A percentile compares a stretch with the other conserved stretches of the same genome.
Evolutionary conservation across 2,113 vertebrate genomes (phyloP).

Genomic region (Anolis carolinensis): DNA sequence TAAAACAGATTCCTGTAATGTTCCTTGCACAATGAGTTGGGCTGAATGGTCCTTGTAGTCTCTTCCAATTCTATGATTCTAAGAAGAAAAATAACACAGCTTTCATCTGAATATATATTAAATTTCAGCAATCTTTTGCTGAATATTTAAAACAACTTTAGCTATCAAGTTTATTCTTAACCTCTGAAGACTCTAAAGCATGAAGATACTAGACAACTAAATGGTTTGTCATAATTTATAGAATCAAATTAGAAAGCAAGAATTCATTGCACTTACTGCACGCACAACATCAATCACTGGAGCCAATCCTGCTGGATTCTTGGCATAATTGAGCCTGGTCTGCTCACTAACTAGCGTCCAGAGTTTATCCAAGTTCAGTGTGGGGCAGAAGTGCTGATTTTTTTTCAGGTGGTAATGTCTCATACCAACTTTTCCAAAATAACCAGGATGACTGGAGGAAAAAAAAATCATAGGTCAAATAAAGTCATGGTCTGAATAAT

Average conservation of each 20-base stretch:
- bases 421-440: constrained; percentile 93
- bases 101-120: neutral
- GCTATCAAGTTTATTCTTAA: neutral
- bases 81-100: too few relatives aligned
- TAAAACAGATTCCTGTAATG: too few relatives aligned
- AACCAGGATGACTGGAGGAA: constrained; percentile 84
- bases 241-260: accelerated
- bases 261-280: constrained; percentile 74
- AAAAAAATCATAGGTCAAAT: constrained; percentile 2
- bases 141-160: neutral
- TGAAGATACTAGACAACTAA: neutral
- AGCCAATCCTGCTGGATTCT: constrained; percentile 85
- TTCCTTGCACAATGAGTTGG: too few relatives aligned
- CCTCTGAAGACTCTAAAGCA: neutral
- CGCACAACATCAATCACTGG: constrained; percentile 88
- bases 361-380: constrained; percentile 90
- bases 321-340: constrained; percentile 83
- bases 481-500: neutral
- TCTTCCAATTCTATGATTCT: too few relatives aligned
- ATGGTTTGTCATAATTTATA: neutral
- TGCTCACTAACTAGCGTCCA: constrained; percentile 91
- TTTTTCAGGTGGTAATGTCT: constrained; percentile 90
- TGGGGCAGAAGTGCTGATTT: constrained; percentile 87
- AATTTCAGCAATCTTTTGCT: neutral
- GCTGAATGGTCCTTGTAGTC: too few relatives aligned